A percentile compares a stretch with the other conserved stretches of the same genome.
phyloP scores from a whole-genome alignment of 2,113 vertebrate genomes.

The Bos indicus region DNA sequence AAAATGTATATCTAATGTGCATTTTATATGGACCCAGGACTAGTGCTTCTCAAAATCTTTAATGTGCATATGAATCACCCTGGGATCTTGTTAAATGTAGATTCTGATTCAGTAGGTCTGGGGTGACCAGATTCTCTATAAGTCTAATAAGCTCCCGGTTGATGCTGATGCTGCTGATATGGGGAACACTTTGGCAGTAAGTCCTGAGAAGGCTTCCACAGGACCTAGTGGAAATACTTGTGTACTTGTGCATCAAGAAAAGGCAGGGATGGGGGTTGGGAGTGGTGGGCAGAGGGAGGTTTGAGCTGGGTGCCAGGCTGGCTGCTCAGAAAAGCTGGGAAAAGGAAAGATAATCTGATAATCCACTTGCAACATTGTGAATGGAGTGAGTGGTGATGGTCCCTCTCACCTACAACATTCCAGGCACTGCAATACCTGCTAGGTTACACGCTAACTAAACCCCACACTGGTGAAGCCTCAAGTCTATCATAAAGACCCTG shows the following conservation, averaged over 20 bases:
- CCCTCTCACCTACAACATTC: background rate
- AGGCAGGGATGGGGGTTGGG: background rate
- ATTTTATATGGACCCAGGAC: background rate
- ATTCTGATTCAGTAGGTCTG: background rate
- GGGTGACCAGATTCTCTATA: background rate
- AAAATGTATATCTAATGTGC: background rate
- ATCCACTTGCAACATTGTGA: background rate
- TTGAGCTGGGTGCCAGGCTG: background rate
- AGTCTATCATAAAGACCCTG: background rate
- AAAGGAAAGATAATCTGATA: background rate
- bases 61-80: background rate
- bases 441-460: background rate
- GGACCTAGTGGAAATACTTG: background rate
- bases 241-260: background rate
- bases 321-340: background rate
- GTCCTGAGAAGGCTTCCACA: background rate
- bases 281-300: background rate
- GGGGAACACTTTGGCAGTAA: background rate
- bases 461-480: background rate
- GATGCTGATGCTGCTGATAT: background rate
- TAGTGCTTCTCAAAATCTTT: background rate
- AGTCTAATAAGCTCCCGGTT: background rate
- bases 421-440: background rate
- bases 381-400: background rate
- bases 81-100: conserved; percentile 30